phyloP scores from a whole-genome alignment of 2,113 vertebrate genomes.

The Triplophysa dalaica region DNA sequence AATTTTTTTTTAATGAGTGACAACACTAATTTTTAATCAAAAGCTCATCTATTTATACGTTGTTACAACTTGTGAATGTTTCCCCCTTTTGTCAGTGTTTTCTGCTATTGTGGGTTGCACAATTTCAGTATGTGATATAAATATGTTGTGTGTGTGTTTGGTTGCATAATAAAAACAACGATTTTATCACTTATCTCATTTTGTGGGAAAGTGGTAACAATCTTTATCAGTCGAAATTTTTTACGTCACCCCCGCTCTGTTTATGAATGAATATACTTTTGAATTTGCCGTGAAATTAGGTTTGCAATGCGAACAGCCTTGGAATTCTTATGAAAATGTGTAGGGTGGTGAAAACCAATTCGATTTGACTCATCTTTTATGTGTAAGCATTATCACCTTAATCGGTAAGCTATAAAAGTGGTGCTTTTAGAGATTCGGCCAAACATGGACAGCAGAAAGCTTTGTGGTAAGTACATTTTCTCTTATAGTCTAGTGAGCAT shows the following conservation, averaged over 20 bases:
- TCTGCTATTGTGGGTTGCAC: too few relatives aligned
- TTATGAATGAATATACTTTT: background rate
- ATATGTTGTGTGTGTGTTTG: too few relatives aligned
- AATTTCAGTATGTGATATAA: too few relatives aligned
- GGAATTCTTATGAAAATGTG: constrained; percentile 1
- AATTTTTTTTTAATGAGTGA: too few relatives aligned
- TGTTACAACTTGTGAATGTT: too few relatives aligned
- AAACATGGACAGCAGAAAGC: constrained; percentile 32
- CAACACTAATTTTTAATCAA: too few relatives aligned
- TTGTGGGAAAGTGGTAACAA: background rate
- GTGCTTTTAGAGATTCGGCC: background rate
- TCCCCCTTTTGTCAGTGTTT: too few relatives aligned
- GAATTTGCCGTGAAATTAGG: background rate
- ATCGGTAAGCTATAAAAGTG: constrained; percentile 37
- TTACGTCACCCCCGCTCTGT: background rate
- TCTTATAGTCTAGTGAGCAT: background rate
- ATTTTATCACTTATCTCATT: background rate
- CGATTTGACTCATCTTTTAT: constrained; percentile 40
- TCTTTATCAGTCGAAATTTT: background rate
- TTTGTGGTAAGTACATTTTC: constrained; percentile 36
- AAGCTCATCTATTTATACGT: too few relatives aligned
- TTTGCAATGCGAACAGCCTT: background rate
- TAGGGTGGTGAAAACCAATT: background rate
- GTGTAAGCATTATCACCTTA: background rate
- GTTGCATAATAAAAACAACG: background rate